Base-by-base conservation (phyloP, 2,113 vertebrate species). In the Neogale vison region DNA sequence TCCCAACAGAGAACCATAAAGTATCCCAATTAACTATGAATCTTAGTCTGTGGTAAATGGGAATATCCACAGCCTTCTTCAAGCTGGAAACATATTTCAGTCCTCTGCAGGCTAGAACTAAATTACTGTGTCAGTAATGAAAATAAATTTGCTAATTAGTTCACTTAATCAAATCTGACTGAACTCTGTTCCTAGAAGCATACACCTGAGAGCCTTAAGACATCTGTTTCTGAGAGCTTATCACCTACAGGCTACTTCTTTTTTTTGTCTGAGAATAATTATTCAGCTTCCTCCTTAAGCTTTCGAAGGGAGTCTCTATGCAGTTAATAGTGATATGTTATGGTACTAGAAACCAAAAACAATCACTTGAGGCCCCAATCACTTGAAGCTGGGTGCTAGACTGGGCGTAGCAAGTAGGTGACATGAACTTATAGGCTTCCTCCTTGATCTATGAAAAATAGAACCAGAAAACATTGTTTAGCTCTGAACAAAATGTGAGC, bases 141-240 rank as follows among this genome's bases (percentile, higher is more conserved):
- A 97, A 98, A 97, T 87, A 98, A 98, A 96, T 96, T 50, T 97
- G 63, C 34, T 95, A 63, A 94, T 69, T 39, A 50, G 47, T 76
- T 97, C 92, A 81, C 42, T 88, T 95, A 96, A 94, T 42, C 50
- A 79, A 87, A 83, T 29, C 20, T 39, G 94, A n/a, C 77, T 17
- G 20, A 92, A 82, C 21, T 26, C 36, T 81, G 31, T 20, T 42
- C 71, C 85, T 7, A 72, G 50, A 11, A 71, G 76, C 67, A 39
- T 20, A 67, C 71, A 93, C 89, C 89, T 80, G 71, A 52, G 42
- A 91, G 72, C 10, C 17, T 59, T 47, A 89, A 63, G 39, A 82
- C 47, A 84, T 74, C 42, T 67, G 50, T 87, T 86, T 47, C 74
- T 57, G 79, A 45, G 67, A 93, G 20, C 15, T 82, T 20, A 85